Base-by-base conservation (phyloP, 2,797 vertebrate genomes). In the Crenuchus spilurus region DNA sequence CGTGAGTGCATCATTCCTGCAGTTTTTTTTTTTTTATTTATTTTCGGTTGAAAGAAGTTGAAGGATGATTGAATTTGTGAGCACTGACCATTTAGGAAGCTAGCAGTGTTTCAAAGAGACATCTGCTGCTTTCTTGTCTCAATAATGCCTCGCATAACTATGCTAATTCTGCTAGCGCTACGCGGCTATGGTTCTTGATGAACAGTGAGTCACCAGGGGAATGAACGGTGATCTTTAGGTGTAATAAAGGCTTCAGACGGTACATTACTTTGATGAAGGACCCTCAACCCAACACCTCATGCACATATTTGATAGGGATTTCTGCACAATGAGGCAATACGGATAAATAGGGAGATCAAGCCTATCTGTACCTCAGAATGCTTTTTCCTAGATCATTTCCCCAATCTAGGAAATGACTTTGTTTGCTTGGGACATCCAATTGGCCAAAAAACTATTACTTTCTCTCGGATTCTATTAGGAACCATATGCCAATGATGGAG, bases 111-210 rank as follows among this genome's bases (percentile, higher is more conserved):
- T 26, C 16, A 52, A 31, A 70, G 70, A 70, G 51, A 72, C 75
- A 77, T 52, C 33, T 13, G 48, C 60, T 67, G 49, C 54, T 55
- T 24, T 63, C 61, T 30, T 6, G 16, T 33, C 66, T 74, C 65
- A 74, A 74, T 42, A 51, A 57, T 22, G 28, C 55, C 66, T 65
- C 66, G 46, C 49, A 28, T 49, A 74, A 74, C 44, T 62, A 66
- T 72, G 61, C 76, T 78, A 75, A 74, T 73, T 71, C 58, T 37
- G 24, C 61, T 62, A 48, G 30, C 35, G 35, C 58, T 61, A 35
- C 22, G 22, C 22, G 14, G 61, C 39, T 51, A 54, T 54, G 57
- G 61, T 60, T 61, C 55, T 49, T 66, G 42, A 33, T 60, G 69
- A 77, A 57, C 31, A 61, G 18, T 61, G 62, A 28, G 64, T 72